These are phyloP conservation scores for Aphyosemion australe DNA, from an alignment of 2,113 vertebrate genomes.

Conservation along the genomic window DNA sequence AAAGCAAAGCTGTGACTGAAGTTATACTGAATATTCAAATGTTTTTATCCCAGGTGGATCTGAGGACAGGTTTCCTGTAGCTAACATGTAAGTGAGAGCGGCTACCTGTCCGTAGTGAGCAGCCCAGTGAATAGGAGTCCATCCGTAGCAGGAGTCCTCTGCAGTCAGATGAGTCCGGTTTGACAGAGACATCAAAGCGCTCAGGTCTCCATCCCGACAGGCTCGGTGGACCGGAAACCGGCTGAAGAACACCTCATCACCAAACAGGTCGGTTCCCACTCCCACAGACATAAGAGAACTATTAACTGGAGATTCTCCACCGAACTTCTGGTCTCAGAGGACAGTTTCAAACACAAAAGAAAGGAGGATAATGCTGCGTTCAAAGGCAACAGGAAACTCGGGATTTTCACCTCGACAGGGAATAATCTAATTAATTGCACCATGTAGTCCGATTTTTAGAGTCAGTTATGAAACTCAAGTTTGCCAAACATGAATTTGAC, in stretches of 20 bases:
- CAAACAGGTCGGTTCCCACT: slow-evolving; percentile 81
- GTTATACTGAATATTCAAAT: neutral
- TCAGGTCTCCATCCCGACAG: slow-evolving; percentile 91
- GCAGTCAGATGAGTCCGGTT: slow-evolving; percentile 76
- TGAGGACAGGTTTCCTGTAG: no score
- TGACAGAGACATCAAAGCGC: slow-evolving; percentile 79
- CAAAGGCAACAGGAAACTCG: neutral
- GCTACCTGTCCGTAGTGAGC: slow-evolving; percentile 92
- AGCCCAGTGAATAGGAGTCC: slow-evolving; percentile 96
- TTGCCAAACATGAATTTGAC: neutral
- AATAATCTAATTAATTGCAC: neutral
- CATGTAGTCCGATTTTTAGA: neutral
- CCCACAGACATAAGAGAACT: slow-evolving; percentile 72
- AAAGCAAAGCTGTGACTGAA: neutral
- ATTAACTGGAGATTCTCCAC: neutral
- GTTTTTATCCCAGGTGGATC: no score
- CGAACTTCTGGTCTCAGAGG: neutral
- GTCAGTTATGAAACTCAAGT: neutral
- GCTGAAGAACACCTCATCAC: slow-evolving; percentile 84
- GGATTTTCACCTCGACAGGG: neutral
- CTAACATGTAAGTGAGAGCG: neutral
- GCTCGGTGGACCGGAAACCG: slow-evolving; percentile 92
- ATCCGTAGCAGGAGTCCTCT: slow-evolving; percentile 92
- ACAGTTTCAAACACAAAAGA: slow-evolving; percentile 59
- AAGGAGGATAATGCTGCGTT: slow-evolving; percentile 6